These are phyloP conservation scores for Acanthochromis polyacanthus DNA, from an alignment of 2,113 vertebrate genomes.

Conservation along the genomic window DNA sequence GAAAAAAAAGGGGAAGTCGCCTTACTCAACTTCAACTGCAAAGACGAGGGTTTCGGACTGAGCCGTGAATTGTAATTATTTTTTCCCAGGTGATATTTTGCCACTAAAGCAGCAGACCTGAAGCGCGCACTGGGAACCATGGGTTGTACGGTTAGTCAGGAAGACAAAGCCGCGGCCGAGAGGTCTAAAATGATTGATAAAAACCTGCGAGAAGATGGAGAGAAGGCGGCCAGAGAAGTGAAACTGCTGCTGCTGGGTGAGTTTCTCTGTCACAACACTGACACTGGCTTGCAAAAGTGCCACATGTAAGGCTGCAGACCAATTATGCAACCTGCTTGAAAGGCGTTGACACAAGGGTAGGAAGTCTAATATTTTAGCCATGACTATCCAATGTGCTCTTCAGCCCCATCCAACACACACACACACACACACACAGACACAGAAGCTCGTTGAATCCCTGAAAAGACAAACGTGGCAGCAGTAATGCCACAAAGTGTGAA, in stretches of 20 bases:
- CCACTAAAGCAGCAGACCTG: conserved; percentile 81
- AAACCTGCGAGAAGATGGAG: conserved; percentile 94
- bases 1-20: conserved; percentile 74
- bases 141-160: conserved; percentile 96
- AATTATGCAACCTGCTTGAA: conserved; percentile 12
- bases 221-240: conserved; percentile 95
- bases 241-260: conserved; percentile 95
- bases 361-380: not conserved
- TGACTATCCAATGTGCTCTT: not conserved
- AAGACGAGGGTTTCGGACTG: conserved; percentile 26
- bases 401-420: not conserved
- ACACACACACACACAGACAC: too few species aligned
- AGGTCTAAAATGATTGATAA: conserved; percentile 96
- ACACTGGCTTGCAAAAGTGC: conserved; percentile 19
- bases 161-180: conserved; percentile 95
- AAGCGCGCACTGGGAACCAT: conserved; percentile 90
- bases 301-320: not conserved
- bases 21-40: conserved; percentile 30
- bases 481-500: not conserved
- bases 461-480: conserved; percentile 41
- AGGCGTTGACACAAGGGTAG: not conserved
- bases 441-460: not conserved
- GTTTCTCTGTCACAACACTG: conserved; percentile 59
- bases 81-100: conserved; percentile 54
- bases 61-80: not conserved